phyloP scores from a whole-genome alignment of 2,113 vertebrate species.

The Echinops telfairi region DNA sequence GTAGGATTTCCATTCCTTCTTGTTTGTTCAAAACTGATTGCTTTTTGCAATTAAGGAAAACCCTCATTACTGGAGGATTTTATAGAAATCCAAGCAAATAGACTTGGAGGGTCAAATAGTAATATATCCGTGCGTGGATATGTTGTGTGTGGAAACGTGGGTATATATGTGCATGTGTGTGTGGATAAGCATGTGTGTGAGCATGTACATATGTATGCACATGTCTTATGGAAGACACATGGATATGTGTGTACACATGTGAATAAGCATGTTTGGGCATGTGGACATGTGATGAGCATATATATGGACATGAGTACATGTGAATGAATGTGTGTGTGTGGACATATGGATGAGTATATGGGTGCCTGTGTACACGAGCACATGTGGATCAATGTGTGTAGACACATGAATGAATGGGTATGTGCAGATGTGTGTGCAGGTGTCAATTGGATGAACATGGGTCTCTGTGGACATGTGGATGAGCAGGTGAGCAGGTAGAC shows the following conservation, averaged over 20 bases:
- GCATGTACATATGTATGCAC: background rate
- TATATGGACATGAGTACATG: background rate
- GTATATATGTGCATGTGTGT: background rate
- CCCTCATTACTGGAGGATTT: background rate
- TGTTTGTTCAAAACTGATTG: background rate
- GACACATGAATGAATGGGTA: background rate
- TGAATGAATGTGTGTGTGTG: background rate
- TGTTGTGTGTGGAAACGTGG: background rate
- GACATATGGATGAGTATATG: background rate
- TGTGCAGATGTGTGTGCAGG: background rate
- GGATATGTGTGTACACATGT: background rate
- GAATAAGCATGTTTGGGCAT: too few species aligned
- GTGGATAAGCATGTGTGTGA: background rate
- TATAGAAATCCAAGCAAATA: background rate
- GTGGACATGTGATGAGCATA: too few species aligned
- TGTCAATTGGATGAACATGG: background rate
- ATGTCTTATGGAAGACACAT: background rate
- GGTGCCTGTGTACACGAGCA: background rate
- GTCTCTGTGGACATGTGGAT: background rate
- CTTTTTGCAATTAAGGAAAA: background rate
- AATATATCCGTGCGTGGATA: fast-evolving
- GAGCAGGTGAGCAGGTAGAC: background rate
- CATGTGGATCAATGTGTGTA: background rate
- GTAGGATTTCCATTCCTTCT: background rate
- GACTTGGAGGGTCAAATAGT: fast-evolving